These are phyloP conservation scores for Oryctes rhinoceros DNA, from an alignment of 1,140 invertebrate genomes.

Conservation along the genomic window DNA sequence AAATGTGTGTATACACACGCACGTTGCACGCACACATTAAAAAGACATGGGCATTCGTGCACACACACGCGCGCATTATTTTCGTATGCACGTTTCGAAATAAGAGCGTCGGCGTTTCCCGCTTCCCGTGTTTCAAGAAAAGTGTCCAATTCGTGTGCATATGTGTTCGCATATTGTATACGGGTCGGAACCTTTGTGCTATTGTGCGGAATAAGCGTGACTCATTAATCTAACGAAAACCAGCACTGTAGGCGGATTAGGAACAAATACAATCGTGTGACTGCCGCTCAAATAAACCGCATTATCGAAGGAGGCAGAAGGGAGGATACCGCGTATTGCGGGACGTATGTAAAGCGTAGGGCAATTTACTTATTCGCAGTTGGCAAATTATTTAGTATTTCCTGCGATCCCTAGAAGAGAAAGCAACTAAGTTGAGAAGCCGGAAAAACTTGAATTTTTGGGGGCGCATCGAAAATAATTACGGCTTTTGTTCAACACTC, in stretches of 20 bases:
- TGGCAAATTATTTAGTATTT: not conserved
- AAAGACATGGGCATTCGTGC: no score
- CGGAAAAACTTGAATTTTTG: no score
- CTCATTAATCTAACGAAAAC: not conserved
- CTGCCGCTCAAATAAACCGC: not conserved
- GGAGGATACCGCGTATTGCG: not conserved
- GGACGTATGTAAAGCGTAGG: not conserved
- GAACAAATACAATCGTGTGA: constrained; percentile 3
- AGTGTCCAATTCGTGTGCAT: not conserved
- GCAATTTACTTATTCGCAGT: not conserved
- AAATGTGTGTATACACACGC: no score
- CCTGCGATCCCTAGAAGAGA: not conserved
- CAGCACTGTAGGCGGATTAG: not conserved
- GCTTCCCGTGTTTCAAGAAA: constrained; percentile 13
- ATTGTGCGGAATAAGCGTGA: constrained; percentile 12
- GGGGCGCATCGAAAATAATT: no score
- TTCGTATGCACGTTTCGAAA: constrained; percentile 9
- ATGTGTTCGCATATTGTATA: not conserved
- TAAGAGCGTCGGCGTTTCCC: not conserved
- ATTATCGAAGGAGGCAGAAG: not conserved
- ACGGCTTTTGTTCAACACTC: no score
- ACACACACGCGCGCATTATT: not conserved
- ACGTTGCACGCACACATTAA: no score
- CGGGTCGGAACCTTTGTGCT: not conserved
- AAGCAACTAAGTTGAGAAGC: not conserved